Evolutionary conservation across 2,113 vertebrate species (phyloP).

Genomic region (Circaetus gallicus): DNA sequence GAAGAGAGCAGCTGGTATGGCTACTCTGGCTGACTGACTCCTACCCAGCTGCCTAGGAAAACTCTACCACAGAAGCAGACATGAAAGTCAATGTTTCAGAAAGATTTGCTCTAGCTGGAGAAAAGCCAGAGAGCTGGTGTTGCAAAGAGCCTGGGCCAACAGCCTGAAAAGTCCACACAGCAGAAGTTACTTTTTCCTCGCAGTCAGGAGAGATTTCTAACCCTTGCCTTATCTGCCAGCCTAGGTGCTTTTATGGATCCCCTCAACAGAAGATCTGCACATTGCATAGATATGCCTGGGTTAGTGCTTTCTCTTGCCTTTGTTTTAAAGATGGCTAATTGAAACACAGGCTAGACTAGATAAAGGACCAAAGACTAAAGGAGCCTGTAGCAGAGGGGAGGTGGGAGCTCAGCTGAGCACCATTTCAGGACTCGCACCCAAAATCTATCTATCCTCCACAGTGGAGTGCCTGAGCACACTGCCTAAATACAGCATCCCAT

Average conservation of each 20-base stretch:
- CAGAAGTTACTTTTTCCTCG: not conserved
- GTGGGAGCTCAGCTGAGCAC: not conserved
- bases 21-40: not conserved
- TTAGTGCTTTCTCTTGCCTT: not conserved
- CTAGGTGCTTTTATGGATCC: not conserved
- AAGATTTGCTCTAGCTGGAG: not conserved
- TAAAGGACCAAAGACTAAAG: not conserved
- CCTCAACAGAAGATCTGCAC: not conserved
- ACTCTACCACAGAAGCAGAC: not conserved
- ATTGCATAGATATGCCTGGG: not conserved
- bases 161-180: not conserved
- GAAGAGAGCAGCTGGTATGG: not conserved
- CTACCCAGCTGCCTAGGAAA: not conserved
- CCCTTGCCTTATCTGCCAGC: not conserved
- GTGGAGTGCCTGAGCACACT: not conserved
- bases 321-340: not conserved
- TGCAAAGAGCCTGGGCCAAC: not conserved
- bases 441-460: not conserved
- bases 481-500: not conserved
- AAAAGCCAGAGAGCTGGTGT: not conserved
- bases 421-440: not conserved
- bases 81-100: not conserved
- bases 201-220: not conserved
- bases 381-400: not conserved
- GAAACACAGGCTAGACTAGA: not conserved